Conservation (phyloP, 2,113 vertebrate species). For the Periophthalmus modestus region DNA sequence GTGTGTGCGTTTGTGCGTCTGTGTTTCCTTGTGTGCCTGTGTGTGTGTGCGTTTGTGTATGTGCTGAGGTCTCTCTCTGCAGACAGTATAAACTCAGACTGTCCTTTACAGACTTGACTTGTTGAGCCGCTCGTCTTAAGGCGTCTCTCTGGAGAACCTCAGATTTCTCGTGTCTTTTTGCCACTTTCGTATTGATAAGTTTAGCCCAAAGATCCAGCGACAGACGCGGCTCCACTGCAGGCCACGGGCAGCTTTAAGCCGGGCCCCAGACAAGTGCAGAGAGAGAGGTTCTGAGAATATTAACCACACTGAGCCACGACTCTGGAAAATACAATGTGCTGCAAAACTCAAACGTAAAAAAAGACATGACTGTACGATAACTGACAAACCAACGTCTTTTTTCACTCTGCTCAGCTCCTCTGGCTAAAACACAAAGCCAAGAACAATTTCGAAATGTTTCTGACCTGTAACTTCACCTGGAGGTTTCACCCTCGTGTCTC, state of each 20-base stretch:
- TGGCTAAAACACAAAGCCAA: no score
- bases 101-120: constrained; percentile 7
- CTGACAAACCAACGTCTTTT: no score
- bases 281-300: constrained; percentile 9
- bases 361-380: no score
- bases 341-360: background rate
- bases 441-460: no score
- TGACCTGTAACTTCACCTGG: no score
- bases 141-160: constrained; percentile 26
- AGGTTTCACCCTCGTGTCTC: background rate
- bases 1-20: background rate
- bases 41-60: no score
- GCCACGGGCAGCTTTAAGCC: background rate
- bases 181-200: constrained; percentile 13
- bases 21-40: no score
- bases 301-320: constrained; percentile 8
- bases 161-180: background rate
- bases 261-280: constrained; percentile 2
- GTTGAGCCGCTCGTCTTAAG: constrained; percentile 14
- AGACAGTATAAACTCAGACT: constrained; percentile 10
- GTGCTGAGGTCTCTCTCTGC: constrained; percentile 7
- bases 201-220: constrained; percentile 3
- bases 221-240: background rate
- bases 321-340: background rate
- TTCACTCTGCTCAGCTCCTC: no score